Percentiles rank a stretch among this genome's conserved stretches.
phyloP scores from a whole-genome alignment of 2,797 vertebrate genomes.

The Pyrocephalus nanus region DNA sequence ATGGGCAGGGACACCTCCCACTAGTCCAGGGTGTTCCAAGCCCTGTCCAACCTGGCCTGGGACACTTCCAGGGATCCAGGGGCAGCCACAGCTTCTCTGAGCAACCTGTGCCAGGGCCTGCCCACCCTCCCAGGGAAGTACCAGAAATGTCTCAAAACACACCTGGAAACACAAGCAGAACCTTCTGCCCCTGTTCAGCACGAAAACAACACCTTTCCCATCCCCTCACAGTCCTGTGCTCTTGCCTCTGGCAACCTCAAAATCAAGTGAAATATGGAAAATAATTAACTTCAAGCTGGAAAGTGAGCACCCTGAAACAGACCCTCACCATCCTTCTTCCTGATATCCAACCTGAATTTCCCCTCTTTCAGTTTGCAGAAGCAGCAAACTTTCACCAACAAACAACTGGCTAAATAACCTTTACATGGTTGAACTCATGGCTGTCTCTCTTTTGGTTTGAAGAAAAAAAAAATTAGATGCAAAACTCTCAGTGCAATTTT shows the following conservation, averaged over 20 bases:
- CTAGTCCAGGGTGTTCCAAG: background rate
- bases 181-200: too few relatives aligned
- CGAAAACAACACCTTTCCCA: too few relatives aligned
- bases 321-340: background rate
- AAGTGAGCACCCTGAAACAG: background rate
- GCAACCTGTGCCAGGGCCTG: background rate
- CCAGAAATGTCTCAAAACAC: too few relatives aligned
- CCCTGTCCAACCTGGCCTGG: background rate
- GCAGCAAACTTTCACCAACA: background rate
- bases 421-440: rapidly evolving
- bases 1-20: background rate
- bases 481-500: rapidly evolving
- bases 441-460: background rate
- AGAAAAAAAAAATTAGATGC: background rate
- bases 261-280: too few relatives aligned
- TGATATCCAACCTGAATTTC: background rate
- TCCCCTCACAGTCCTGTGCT: too few relatives aligned
- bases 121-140: background rate
- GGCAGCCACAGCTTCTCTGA: background rate
- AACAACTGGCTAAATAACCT: background rate
- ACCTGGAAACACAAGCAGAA: too few relatives aligned
- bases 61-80: background rate
- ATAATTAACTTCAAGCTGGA: too few relatives aligned
- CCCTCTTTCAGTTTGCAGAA: background rate
- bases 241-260: too few relatives aligned